Evolutionary conservation across 2,113 vertebrate genomes (phyloP), one percentile per base, ranked within the genome.

Genomic region (Oryzias woworae): DNA sequence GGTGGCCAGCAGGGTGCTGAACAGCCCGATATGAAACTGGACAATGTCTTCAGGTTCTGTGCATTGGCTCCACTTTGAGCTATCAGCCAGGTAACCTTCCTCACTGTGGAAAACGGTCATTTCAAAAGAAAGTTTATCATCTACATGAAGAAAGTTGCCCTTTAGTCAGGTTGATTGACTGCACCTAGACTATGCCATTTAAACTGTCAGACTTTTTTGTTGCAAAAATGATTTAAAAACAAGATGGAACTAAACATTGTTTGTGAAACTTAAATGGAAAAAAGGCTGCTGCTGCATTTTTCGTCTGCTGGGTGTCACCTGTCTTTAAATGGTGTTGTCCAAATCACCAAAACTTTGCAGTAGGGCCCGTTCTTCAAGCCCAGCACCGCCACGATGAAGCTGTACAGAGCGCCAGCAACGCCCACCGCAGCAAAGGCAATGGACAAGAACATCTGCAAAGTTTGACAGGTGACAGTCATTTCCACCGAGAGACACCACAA

Each of bases 381-480:
- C 0, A 90, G n/a, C 4, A 48, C 50, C 2, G 91, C 91, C 69
- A 91, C 85, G 0, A 12, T 7, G 0, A 93, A 44, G 62, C 91
- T 92, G 77, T 94, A 94, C 47, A 92, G 66, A 1, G 89, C 89
- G 0, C 94, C 93, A 0, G 52, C 68, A 1, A 91, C 87, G 1
- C 90, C 93, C 42, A 94, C 57, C 0, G 80, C 91, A 13, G 93
- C 90, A 18, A 93, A 91, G 1, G 75, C 70, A 66, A 94, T 91
- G 0, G 93, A 92, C 24, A 94, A 66, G 72, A 93, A 91, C 93
- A 94, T 94, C 94, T 94, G 69, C 20, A 61, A 55, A 47, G 53
- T 20, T 1, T 1, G 44, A 66, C 16, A 53, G 68, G 2, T 7
- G 58, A 20, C 65, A 45, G 36, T 71, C 56, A 75, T 22, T 49